Conservation (phyloP, 2,888 invertebrate species). For the Ophion ventricosus region DNA sequence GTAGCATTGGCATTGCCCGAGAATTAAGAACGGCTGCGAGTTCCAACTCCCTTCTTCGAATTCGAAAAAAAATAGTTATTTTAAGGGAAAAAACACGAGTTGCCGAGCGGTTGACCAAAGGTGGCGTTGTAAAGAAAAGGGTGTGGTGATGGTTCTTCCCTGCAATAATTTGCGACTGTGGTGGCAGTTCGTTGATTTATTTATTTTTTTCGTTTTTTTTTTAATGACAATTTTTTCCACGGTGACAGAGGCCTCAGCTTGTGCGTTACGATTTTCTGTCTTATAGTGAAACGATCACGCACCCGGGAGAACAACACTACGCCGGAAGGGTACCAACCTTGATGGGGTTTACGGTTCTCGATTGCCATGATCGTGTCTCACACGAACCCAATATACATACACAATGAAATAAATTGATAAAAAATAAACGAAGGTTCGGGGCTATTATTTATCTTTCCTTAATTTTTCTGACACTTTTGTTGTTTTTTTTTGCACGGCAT, state of each 20-base stretch:
- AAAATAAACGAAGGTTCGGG: constrained; percentile 78
- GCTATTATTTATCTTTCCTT: constrained; percentile 69
- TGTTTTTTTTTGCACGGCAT: constrained; percentile 50
- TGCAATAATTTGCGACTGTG: constrained; percentile 26
- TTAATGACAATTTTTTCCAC: constrained; percentile 1
- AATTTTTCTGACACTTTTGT: constrained; percentile 26
- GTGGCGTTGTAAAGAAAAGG: constrained; percentile 63
- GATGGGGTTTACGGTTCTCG: constrained; percentile 75
- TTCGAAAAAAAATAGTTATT: neutral
- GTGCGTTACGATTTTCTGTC: constrained; percentile 77
- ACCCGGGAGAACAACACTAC: constrained; percentile 87
- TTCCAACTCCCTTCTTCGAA: neutral
- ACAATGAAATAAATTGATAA: constrained; percentile 38
- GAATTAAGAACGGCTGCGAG: neutral
- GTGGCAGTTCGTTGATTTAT: constrained; percentile 29
- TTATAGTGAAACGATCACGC: constrained; percentile 90
- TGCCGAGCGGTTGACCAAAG: constrained; percentile 45
- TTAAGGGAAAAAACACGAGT: neutral
- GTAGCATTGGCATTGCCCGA: neutral
- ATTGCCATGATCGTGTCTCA: constrained; percentile 69
- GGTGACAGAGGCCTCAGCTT: constrained; percentile 67
- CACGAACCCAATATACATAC: constrained; percentile 35
- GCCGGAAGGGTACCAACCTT: constrained; percentile 82
- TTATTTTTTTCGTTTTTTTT: neutral
- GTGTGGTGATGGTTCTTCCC: constrained; percentile 69